Evolutionary conservation across 2,113 vertebrate genomes (phyloP).

Genomic region (Ploceus nigricollis): DNA sequence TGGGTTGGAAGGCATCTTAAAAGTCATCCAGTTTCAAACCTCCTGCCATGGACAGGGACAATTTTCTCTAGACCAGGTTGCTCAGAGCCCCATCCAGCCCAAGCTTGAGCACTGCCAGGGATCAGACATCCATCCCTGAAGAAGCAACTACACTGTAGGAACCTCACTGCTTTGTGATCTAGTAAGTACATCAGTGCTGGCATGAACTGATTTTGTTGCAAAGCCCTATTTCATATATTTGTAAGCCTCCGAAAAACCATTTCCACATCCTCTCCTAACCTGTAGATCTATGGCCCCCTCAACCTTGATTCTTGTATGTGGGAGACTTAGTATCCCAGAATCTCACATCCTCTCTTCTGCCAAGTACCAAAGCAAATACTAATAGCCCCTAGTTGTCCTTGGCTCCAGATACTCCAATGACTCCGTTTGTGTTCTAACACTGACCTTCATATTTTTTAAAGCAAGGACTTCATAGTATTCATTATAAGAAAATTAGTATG

Average conservation of each 20-base stretch:
- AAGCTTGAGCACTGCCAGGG: neutral
- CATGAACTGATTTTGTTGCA: neutral
- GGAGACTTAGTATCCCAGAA: neutral
- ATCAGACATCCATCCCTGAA: neutral
- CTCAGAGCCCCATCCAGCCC: neutral
- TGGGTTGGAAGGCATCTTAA: neutral
- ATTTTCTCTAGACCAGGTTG: neutral
- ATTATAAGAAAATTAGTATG: neutral
- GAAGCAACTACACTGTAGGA: neutral
- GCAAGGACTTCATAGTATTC: neutral
- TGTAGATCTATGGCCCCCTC: neutral
- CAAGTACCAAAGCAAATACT: neutral
- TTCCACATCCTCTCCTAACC: neutral
- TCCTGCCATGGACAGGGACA: neutral
- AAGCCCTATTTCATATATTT: neutral
- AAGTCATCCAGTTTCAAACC: neutral
- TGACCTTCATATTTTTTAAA: neutral
- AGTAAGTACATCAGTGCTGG: neutral
- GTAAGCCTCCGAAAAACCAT: neutral
- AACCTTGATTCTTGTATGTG: neutral
- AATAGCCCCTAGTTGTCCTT: neutral
- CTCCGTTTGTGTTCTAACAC: neutral
- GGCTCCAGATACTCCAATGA: neutral
- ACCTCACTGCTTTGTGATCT: neutral
- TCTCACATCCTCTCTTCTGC: neutral